Conservation (phyloP, 2,113 vertebrate genomes). For the Thalassoma bifasciatum region DNA sequence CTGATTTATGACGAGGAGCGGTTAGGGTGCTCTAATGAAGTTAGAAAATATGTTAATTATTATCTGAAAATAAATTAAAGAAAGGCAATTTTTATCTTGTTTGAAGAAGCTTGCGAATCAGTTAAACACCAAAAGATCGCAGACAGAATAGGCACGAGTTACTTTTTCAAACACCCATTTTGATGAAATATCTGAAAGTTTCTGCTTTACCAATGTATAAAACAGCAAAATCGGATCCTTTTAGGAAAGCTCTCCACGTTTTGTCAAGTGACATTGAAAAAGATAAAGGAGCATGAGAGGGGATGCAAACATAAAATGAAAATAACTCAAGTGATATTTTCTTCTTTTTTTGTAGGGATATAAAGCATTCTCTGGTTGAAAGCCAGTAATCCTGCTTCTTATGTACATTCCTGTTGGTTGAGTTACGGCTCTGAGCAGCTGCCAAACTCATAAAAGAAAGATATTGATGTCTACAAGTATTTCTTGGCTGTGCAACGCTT, state of each 20-base stretch:
- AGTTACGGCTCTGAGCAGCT: slow-evolving; percentile 24
- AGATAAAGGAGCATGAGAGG: slow-evolving; percentile 8
- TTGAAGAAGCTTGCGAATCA: too few species aligned
- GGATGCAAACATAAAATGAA: slow-evolving; percentile 19
- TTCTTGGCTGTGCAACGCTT: slow-evolving; percentile 22
- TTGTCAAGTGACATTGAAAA: not conserved
- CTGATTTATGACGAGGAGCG: slow-evolving; percentile 46
- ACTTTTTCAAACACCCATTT: not conserved
- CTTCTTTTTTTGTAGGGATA: slow-evolving; percentile 6
- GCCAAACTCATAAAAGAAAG: slow-evolving; percentile 45
- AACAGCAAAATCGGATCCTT: not conserved
- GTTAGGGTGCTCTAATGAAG: not conserved
- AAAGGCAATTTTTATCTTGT: not conserved
- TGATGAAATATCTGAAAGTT: not conserved
- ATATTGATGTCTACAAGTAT: slow-evolving; percentile 13
- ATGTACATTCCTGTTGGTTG: slow-evolving; percentile 41
- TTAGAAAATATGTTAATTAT: slow-evolving; percentile 13
- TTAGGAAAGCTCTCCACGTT: not conserved
- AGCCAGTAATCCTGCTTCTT: slow-evolving; percentile 21
- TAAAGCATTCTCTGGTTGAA: slow-evolving; percentile 18
- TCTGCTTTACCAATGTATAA: not conserved
- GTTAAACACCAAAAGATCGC: not conserved
- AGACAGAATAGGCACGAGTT: not conserved
- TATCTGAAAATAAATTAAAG: not conserved
- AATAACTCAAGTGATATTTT: not conserved